Conservation (phyloP, 2,888 invertebrate species). For the Lacanobia wlatinum region DNA sequence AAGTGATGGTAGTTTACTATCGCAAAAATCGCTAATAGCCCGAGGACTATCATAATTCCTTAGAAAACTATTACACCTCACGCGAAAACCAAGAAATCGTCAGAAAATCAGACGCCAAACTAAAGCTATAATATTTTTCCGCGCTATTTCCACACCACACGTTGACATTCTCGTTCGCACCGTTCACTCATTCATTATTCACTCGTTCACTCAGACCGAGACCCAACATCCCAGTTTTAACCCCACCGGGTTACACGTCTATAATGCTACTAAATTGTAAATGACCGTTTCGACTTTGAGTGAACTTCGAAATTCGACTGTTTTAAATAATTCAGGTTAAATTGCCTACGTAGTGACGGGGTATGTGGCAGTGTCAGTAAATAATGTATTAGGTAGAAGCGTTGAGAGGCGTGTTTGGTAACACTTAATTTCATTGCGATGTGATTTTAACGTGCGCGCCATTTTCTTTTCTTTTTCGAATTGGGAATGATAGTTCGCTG, state of each 20-base stretch:
- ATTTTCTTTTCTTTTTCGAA: slow-evolving; percentile 11
- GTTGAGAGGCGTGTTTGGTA: slow-evolving; percentile 68
- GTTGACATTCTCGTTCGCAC: slow-evolving; percentile 57
- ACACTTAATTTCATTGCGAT: slow-evolving; percentile 74
- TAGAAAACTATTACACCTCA: background rate
- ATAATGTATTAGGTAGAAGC: slow-evolving; percentile 71
- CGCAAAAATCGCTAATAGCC: too few relatives aligned
- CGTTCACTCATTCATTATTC: slow-evolving; percentile 57
- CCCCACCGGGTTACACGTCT: slow-evolving; percentile 74
- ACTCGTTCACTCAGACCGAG: slow-evolving; percentile 54
- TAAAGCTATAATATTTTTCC: slow-evolving; percentile 23
- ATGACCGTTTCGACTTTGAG: slow-evolving; percentile 83
- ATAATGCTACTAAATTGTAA: slow-evolving; percentile 85
- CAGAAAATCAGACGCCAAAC: slow-evolving; percentile 10
- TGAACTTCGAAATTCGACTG: slow-evolving; percentile 80
- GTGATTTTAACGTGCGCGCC: slow-evolving; percentile 67
- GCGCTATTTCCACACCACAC: slow-evolving; percentile 20
- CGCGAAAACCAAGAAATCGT: background rate
- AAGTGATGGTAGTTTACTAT: too few relatives aligned
- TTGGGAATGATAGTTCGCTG: slow-evolving; percentile 13
- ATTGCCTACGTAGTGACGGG: slow-evolving; percentile 74
- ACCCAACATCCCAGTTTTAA: slow-evolving; percentile 53
- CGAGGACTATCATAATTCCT: too few relatives aligned
- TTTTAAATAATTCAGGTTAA: slow-evolving; percentile 82
- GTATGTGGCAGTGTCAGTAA: slow-evolving; percentile 70